Evolutionary conservation across 1,140 invertebrate genomes (phyloP).

Genomic region (Macrobrachium nipponense): DNA sequence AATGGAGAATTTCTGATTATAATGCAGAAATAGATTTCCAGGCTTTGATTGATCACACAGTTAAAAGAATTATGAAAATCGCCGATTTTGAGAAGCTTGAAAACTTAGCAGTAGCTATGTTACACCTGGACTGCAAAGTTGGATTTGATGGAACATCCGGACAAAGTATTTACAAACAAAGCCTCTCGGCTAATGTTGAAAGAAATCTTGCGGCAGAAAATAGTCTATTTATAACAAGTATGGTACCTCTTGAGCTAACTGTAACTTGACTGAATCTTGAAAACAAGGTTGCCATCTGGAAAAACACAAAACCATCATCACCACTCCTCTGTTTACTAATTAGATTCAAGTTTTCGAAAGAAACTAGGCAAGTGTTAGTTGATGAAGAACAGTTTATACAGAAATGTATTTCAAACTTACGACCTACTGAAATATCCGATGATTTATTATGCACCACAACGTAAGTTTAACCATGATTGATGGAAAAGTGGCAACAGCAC

Average conservation of each 20-base stretch:
- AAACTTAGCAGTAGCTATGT: background rate
- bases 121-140: constrained; percentile 1
- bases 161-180: too few relatives aligned
- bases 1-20: too few relatives aligned
- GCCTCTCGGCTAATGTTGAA: background rate
- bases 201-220: too few relatives aligned
- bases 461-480: background rate
- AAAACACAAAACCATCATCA: background rate
- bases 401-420: background rate
- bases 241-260: background rate
- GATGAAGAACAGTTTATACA: too few relatives aligned
- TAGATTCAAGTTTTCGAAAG: background rate
- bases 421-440: background rate
- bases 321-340: background rate
- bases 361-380: background rate
- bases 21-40: too few relatives aligned
- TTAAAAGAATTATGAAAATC: too few relatives aligned
- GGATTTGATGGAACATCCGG: background rate
- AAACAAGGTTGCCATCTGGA: background rate
- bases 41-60: too few relatives aligned
- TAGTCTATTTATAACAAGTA: too few relatives aligned
- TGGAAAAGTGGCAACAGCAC: too few relatives aligned
- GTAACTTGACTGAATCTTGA: background rate
- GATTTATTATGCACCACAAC: background rate
- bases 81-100: constrained; percentile 1